Conservation (phyloP, 1,140 invertebrate species). For the Trypoxylus dichotomus region DNA sequence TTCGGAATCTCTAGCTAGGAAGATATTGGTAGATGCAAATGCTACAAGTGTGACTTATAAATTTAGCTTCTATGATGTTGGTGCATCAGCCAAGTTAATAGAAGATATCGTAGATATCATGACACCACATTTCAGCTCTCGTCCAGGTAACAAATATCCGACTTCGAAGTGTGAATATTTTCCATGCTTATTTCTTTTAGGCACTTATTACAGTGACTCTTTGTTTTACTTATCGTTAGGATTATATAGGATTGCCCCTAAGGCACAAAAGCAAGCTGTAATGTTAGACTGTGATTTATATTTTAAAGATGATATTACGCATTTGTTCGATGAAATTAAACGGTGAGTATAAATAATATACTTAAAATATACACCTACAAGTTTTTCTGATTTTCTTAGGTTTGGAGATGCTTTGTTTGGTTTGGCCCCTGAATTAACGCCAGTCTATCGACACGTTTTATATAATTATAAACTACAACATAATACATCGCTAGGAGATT, state of each 20-base stretch:
- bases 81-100: constrained; percentile 62
- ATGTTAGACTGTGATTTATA: constrained; percentile 81
- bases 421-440: constrained; percentile 75
- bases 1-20: constrained; percentile 64
- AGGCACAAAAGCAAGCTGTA: constrained; percentile 63
- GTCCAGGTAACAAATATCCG: constrained; percentile 57
- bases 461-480: constrained; percentile 61
- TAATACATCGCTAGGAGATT: constrained; percentile 50
- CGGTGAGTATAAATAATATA: constrained; percentile 59
- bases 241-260: constrained; percentile 70
- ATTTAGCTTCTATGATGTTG: constrained; percentile 63
- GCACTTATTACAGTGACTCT: constrained; percentile 80
- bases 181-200: constrained; percentile 49
- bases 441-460: constrained; percentile 80
- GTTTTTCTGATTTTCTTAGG: constrained; percentile 45
- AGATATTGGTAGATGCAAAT: constrained; percentile 48
- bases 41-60: constrained; percentile 40
- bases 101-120: constrained; percentile 68
- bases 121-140: constrained; percentile 75
- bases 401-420: constrained; percentile 70
- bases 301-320: constrained; percentile 69
- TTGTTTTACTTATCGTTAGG: constrained; percentile 81
- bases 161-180: background rate
- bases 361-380: background rate
- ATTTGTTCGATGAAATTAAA: constrained; percentile 71